A percentile compares a stretch with the other conserved stretches of the same genome.
These are phyloP conservation scores for Craterocephalus amniculus DNA, from an alignment of 2,797 vertebrate genomes.

Conservation along the genomic window DNA sequence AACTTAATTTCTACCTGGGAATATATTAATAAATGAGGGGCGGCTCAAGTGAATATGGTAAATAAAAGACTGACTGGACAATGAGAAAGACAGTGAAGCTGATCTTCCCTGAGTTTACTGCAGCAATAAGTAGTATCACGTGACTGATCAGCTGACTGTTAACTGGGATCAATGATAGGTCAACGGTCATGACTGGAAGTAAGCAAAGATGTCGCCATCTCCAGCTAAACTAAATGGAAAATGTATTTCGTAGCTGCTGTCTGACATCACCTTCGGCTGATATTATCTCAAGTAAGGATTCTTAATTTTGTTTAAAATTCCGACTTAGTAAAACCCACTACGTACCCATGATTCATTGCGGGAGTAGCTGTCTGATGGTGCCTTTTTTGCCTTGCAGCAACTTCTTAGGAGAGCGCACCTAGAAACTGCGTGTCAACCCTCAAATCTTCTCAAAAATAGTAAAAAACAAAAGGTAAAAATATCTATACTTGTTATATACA, in stretches of 20 bases:
- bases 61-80: no score
- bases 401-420: not conserved
- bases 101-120: constrained; percentile 4
- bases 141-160: constrained; percentile 36
- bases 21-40: not conserved
- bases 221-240: not conserved
- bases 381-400: not conserved
- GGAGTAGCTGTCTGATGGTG: fast-evolving
- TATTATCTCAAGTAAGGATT: not conserved
- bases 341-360: constrained; percentile 55
- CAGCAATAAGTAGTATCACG: constrained; percentile 9
- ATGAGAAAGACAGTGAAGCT: not conserved
- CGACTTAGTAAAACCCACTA: not conserved
- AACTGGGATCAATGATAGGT: constrained; percentile 5
- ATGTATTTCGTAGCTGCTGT: not conserved
- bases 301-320: not conserved
- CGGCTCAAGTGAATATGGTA: no score
- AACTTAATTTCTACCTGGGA: no score
- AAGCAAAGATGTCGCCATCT: not conserved
- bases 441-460: not conserved
- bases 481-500: not conserved
- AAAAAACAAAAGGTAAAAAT: not conserved
- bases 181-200: not conserved
- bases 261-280: not conserved
- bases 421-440: not conserved